Evolutionary conservation across 1,140 invertebrate species (phyloP).

Genomic region (Antheraea pernyi): DNA sequence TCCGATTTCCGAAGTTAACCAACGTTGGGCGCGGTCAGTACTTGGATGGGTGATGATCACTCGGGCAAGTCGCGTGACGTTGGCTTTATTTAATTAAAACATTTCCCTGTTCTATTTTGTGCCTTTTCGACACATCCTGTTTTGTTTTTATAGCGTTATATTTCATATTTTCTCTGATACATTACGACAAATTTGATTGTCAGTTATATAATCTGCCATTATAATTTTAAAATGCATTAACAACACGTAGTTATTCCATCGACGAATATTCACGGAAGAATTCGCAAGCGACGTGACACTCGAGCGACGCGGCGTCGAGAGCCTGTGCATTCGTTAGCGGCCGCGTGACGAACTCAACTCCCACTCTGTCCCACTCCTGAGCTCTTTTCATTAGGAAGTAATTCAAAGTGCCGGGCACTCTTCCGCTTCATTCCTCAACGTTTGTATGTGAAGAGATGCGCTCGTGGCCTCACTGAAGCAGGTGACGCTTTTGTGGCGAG

Average conservation of each 20-base stretch:
- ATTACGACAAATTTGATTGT: no score
- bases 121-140: no score
- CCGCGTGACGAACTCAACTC: slow-evolving; percentile 56
- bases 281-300: slow-evolving; percentile 21
- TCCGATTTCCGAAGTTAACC: no score
- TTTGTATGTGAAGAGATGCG: slow-evolving; percentile 62
- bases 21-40: no score
- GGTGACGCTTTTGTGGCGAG: slow-evolving; percentile 75
- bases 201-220: no score
- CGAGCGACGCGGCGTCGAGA: slow-evolving; percentile 45
- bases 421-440: slow-evolving; percentile 72
- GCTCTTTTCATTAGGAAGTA: slow-evolving; percentile 78
- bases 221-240: no score
- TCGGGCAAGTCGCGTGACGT: no score
- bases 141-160: no score
- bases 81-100: no score
- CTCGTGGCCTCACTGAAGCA: slow-evolving; percentile 68
- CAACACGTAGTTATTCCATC: not conserved
- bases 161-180: no score
- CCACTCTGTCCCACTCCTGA: slow-evolving; percentile 59
- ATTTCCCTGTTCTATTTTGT: no score
- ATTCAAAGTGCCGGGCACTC: slow-evolving; percentile 71
- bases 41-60: no score
- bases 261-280: slow-evolving; percentile 5
- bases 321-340: slow-evolving; percentile 70